These are phyloP conservation scores for Drosophila percnosoma DNA, from an alignment of 2,888 invertebrate species.

Conservation along the genomic window DNA sequence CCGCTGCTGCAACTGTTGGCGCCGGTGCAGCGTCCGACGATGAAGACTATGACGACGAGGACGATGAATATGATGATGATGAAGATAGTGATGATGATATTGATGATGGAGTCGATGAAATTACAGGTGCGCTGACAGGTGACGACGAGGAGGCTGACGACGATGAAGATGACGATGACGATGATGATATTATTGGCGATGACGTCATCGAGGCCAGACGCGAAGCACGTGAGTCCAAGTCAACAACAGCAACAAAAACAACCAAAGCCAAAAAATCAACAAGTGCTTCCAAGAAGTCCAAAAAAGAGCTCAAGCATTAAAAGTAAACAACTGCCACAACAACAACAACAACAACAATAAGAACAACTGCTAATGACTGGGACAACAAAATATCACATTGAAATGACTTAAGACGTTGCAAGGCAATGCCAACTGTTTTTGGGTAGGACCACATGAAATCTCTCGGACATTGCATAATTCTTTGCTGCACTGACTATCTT, in stretches of 20 bases:
- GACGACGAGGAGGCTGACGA: constrained; percentile 89
- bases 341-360: constrained; percentile 50
- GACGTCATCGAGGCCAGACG: constrained; percentile 88
- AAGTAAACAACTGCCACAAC: constrained; percentile 50
- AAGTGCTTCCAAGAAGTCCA: constrained; percentile 82
- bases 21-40: constrained; percentile 86
- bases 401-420: constrained; percentile 58
- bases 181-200: constrained; percentile 88
- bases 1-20: constrained; percentile 26
- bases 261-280: constrained; percentile 83
- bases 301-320: constrained; percentile 82
- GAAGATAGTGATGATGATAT: constrained; percentile 83
- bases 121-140: constrained; percentile 88
- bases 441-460: constrained; percentile 64
- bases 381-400: constrained; percentile 57
- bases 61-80: constrained; percentile 52
- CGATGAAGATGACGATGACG: constrained; percentile 88
- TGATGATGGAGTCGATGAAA: constrained; percentile 88
- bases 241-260: constrained; percentile 85
- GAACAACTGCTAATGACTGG: constrained; percentile 53
- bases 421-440: constrained; percentile 32
- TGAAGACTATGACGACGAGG: constrained; percentile 27
- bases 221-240: constrained; percentile 94
- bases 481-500: constrained; percentile 74
- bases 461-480: constrained; percentile 58